Conservation (phyloP, 2,113 vertebrate genomes). For the Calyptomena viridis region DNA sequence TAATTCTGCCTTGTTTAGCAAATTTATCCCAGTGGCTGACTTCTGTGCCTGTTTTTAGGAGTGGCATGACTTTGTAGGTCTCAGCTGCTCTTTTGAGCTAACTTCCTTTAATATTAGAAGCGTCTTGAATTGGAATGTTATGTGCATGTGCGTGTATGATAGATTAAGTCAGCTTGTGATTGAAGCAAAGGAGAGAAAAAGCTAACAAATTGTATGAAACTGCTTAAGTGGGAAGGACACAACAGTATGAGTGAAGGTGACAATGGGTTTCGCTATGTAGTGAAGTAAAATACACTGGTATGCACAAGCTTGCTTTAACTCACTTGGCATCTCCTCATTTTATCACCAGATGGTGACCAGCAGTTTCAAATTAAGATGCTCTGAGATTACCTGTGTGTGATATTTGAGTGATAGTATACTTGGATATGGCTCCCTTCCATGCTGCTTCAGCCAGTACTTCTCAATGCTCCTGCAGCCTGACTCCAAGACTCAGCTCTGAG, state of each 20-base stretch:
- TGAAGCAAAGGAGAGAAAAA: neutral
- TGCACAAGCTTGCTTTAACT: neutral
- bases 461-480: neutral
- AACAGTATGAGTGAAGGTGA: neutral
- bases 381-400: neutral
- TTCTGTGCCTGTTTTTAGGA: neutral
- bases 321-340: neutral
- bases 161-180: neutral
- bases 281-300: neutral
- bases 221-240: neutral
- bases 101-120: neutral
- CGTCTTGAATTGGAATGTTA: neutral
- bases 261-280: neutral
- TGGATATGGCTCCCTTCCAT: neutral
- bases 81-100: neutral
- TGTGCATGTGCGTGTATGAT: neutral
- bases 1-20: neutral
- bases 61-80: neutral
- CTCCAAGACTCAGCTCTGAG: neutral
- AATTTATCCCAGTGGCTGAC: neutral
- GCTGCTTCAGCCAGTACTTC: constrained; percentile 1
- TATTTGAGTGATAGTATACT: neutral
- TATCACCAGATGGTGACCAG: constrained; percentile 16
- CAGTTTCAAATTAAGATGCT: neutral
- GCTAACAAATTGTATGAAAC: neutral